A percentile compares a stretch with the other conserved stretches of the same genome.
Evolutionary conservation across 2,113 vertebrate genomes (phyloP).

Genomic region (Catharus bicknelli): DNA sequence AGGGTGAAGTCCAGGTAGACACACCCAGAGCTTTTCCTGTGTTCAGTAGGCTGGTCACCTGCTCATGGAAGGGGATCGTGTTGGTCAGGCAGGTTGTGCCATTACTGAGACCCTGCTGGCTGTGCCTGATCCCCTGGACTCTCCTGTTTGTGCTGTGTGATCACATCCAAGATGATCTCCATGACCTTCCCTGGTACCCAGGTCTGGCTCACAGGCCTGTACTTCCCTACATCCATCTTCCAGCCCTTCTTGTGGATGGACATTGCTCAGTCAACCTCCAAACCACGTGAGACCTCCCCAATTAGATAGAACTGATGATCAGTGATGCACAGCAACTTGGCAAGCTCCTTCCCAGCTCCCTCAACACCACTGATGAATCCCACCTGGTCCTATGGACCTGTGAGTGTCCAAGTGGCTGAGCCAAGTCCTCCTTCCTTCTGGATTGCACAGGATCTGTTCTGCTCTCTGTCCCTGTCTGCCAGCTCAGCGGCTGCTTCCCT

Average conservation of each 20-base stretch:
- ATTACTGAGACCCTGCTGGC: not conserved
- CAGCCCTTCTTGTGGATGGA: not conserved
- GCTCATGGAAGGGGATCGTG: not conserved
- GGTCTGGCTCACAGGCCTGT: not conserved
- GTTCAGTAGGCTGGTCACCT: too few species aligned
- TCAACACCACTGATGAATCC: not conserved
- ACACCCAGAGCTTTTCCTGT: not conserved
- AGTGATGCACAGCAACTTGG: not conserved
- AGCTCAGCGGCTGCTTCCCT: not conserved
- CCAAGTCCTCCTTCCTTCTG: not conserved
- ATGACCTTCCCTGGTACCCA: not conserved
- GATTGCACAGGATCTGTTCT: not conserved
- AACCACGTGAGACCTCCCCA: too few species aligned
- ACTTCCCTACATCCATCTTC: not conserved
- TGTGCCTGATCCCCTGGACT: not conserved
- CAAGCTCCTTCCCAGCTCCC: not conserved
- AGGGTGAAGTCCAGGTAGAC: not conserved
- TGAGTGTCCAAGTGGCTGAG: not conserved
- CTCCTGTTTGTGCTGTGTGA: not conserved
- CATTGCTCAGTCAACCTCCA: not conserved
- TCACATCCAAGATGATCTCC: not conserved
- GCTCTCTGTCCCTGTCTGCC: not conserved
- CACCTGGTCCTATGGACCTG: not conserved
- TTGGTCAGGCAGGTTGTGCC: not conserved
- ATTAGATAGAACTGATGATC: not conserved